phyloP scores from a whole-genome alignment of 2,113 vertebrate genomes.

The Brachypteracias leptosomus region DNA sequence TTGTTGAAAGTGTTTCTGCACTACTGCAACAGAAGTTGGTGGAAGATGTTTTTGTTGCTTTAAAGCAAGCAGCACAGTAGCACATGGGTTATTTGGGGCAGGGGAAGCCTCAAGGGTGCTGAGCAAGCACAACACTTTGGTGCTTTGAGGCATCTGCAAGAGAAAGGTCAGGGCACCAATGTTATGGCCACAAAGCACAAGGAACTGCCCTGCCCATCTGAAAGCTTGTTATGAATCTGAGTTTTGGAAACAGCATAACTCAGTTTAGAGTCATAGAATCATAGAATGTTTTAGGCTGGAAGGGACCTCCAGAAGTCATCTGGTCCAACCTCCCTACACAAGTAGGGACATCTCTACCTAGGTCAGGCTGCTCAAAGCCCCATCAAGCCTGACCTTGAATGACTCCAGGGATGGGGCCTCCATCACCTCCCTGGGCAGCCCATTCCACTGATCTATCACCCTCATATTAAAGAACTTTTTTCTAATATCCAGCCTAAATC shows the following conservation, averaged over 20 bases:
- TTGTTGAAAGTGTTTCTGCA: background rate
- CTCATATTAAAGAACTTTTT: too few relatives aligned
- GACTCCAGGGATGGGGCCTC: too few relatives aligned
- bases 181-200: background rate
- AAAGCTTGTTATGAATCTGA: background rate
- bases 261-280: too few relatives aligned
- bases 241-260: background rate
- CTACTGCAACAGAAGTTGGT: background rate
- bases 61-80: background rate
- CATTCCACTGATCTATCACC: too few relatives aligned
- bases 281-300: too few relatives aligned
- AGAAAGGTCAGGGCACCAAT: background rate
- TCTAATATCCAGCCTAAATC: too few relatives aligned
- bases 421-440: too few relatives aligned
- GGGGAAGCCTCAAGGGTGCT: background rate
- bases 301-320: too few relatives aligned
- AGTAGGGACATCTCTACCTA: too few relatives aligned
- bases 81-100: background rate
- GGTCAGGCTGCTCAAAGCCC: too few relatives aligned
- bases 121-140: background rate
- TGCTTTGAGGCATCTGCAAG: rapidly evolving
- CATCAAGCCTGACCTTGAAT: too few relatives aligned
- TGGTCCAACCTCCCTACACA: too few relatives aligned
- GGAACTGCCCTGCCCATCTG: background rate
- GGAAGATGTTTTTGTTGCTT: background rate